Percentiles rank a stretch among this genome's conserved stretches.
These are phyloP conservation scores for Kradibia gibbosae DNA, from an alignment of 1,140 invertebrate species.

Conservation along the genomic window DNA sequence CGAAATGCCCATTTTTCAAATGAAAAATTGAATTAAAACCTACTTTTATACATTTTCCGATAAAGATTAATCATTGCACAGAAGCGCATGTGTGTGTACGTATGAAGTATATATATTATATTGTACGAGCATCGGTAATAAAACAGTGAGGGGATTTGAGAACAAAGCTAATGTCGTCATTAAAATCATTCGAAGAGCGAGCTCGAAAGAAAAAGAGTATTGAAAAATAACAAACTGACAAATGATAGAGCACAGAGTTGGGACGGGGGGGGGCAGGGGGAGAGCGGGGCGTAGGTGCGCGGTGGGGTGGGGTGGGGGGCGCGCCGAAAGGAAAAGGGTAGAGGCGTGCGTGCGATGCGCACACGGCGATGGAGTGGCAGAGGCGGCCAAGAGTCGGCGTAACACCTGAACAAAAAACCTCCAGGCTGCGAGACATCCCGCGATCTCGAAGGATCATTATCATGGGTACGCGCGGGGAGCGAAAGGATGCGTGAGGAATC, in stretches of 20 bases:
- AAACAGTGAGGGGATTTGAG: not conserved
- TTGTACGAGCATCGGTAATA: not conserved
- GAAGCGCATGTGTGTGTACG: too few relatives aligned
- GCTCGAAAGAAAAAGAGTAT: not conserved
- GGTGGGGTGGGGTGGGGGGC: too few relatives aligned
- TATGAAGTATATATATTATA: not conserved
- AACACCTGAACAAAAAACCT: constrained; percentile 54
- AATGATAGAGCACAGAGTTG: not conserved
- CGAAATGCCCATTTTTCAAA: too few relatives aligned
- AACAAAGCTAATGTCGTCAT: not conserved
- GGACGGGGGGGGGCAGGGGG: too few relatives aligned
- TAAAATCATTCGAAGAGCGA: not conserved
- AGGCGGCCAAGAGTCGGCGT: not conserved
- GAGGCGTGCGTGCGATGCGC: not conserved
- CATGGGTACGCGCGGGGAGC: not conserved
- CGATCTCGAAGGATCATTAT: constrained; percentile 26
- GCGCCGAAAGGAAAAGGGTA: not conserved
- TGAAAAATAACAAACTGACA: not conserved
- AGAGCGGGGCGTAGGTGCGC: too few relatives aligned
- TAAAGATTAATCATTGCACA: not conserved
- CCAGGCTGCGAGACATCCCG: constrained; percentile 42
- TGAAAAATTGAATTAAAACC: too few relatives aligned
- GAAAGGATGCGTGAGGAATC: not conserved
- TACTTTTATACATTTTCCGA: not conserved
- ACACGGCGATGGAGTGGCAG: not conserved